Evolutionary conservation across 2,888 invertebrate genomes (phyloP).

Genomic region (Drosophila testacea): DNA sequence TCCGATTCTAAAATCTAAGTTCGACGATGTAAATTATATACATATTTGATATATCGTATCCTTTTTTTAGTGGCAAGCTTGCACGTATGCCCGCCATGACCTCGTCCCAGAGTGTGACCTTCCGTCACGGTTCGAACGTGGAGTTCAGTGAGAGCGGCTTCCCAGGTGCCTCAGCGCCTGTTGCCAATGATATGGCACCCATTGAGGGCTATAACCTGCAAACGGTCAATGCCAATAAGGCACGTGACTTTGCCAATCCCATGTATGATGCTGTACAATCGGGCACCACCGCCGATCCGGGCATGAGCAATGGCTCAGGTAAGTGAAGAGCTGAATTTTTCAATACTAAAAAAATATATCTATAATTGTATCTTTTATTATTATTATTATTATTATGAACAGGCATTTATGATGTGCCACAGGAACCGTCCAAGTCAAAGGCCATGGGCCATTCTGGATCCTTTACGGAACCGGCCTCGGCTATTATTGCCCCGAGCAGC

Average conservation of each 20-base stretch:
- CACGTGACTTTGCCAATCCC: slow-evolving; percentile 98
- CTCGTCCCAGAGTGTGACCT: slow-evolving; percentile 95
- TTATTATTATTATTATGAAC: no score
- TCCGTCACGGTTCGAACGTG: slow-evolving; percentile 96
- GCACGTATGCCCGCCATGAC: slow-evolving; percentile 91
- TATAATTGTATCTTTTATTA: no score
- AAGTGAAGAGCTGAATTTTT: slow-evolving; percentile 33
- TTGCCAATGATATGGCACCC: slow-evolving; percentile 85
- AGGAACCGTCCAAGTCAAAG: slow-evolving; percentile 89
- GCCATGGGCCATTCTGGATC: slow-evolving; percentile 85
- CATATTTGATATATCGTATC: no score
- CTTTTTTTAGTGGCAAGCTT: slow-evolving; percentile 90
- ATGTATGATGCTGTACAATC: slow-evolving; percentile 97
- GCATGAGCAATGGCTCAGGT: slow-evolving; percentile 88
- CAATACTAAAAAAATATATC: not conserved
- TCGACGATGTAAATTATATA: no score
- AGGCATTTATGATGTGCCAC: slow-evolving; percentile 93
- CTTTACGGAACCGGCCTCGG: slow-evolving; percentile 88
- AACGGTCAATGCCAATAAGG: slow-evolving; percentile 90
- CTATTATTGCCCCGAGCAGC: slow-evolving; percentile 92
- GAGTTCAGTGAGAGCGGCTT: slow-evolving; percentile 90
- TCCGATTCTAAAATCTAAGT: no score
- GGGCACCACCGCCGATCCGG: slow-evolving; percentile 86
- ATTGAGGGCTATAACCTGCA: slow-evolving; percentile 93
- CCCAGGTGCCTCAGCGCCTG: slow-evolving; percentile 81